A percentile compares a stretch with the other conserved stretches of the same genome.
Evolutionary conservation across 64 coral and sea anemone species (phyloP).

Genomic region (Porites australiensis): DNA sequence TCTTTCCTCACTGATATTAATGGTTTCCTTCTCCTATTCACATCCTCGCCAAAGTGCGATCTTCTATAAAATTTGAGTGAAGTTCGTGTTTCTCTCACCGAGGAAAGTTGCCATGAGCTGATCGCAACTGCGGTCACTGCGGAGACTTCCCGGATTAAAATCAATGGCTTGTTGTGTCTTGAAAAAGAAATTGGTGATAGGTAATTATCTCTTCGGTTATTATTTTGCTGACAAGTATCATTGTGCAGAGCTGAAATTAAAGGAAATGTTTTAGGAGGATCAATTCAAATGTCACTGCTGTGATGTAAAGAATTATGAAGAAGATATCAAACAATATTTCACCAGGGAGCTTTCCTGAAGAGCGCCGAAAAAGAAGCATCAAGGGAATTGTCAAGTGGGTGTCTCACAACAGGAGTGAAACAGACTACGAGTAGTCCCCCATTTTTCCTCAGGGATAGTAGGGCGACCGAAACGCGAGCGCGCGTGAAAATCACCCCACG

Average conservation of each 20-base stretch:
- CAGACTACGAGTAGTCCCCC: no score
- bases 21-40: no score
- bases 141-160: constrained; percentile 6
- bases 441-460: no score
- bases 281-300: neutral
- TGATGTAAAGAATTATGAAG: neutral
- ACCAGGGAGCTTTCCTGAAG: neutral
- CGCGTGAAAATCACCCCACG: no score
- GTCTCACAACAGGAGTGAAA: neutral
- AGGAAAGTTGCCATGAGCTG: constrained; percentile 11
- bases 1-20: no score
- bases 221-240: constrained; percentile 32
- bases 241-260: neutral
- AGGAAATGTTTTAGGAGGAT: neutral
- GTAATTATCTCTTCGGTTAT: constrained; percentile 9
- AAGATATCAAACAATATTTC: neutral
- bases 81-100: neutral
- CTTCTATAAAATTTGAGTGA: neutral
- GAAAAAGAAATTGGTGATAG: neutral
- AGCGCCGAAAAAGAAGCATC: constrained; percentile 7
- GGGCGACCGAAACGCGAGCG: no score
- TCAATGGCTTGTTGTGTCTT: neutral
- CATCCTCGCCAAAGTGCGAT: neutral
- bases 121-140: constrained; percentile 15
- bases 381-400: constrained; percentile 28